These are phyloP conservation scores for Parazoanthus atlanticus DNA, from an alignment of 92 coral and sea anemone genomes.

Conservation along the genomic window DNA sequence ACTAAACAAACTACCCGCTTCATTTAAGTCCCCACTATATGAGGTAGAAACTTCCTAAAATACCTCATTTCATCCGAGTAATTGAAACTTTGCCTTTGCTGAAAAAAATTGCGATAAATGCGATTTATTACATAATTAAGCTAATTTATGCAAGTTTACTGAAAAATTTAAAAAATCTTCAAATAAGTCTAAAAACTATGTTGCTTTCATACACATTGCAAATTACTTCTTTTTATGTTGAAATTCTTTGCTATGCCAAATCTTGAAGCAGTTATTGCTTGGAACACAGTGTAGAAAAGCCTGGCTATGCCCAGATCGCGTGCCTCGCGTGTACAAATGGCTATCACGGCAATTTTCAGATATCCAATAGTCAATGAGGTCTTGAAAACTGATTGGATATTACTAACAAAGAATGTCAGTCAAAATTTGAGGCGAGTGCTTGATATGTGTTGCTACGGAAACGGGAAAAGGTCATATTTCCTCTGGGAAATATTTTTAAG, in stretches of 20 bases:
- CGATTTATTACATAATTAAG: background rate
- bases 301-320: too few species aligned
- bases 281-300: conserved; percentile 11
- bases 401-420: conserved; percentile 3
- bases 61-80: conserved; percentile 7
- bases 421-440: background rate
- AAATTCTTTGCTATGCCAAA: conserved; percentile 1
- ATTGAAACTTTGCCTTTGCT: background rate
- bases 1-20: conserved; percentile 6
- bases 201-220: background rate
- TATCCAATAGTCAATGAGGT: background rate
- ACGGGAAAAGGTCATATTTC: background rate
- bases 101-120: conserved; percentile 9
- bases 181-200: too few species aligned
- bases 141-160: conserved; percentile 11
- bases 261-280: conserved; percentile 18
- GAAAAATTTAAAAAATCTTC: too few species aligned
- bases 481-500: background rate
- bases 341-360: background rate
- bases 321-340: too few species aligned
- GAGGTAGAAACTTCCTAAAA: background rate
- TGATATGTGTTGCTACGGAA: too few species aligned
- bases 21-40: background rate
- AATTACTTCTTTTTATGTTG: conserved; percentile 7
- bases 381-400: background rate